Conservation (phyloP, 2,888 invertebrate species). For the Tenodera sinensis region DNA sequence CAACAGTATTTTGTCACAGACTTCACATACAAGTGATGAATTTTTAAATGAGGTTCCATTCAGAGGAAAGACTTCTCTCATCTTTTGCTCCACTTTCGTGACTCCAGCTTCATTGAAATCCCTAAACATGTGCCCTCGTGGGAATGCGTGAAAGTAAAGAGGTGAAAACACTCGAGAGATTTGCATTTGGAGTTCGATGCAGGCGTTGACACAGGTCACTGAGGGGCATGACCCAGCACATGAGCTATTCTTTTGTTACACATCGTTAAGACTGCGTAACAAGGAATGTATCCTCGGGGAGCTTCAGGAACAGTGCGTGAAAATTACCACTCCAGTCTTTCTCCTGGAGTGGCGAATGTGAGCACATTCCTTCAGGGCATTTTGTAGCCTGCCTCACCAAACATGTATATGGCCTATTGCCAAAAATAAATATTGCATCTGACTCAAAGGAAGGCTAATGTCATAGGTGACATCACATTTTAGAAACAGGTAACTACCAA, state of each 20-base stretch:
- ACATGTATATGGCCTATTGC: too few relatives aligned
- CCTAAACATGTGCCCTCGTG: not conserved
- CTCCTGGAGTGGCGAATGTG: not conserved
- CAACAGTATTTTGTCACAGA: too few relatives aligned
- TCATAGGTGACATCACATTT: too few relatives aligned
- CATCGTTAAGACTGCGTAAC: not conserved
- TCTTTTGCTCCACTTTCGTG: not conserved
- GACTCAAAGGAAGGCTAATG: too few relatives aligned
- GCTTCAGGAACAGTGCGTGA: not conserved
- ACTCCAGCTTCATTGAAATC: not conserved
- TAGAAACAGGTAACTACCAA: too few relatives aligned
- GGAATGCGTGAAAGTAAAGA: not conserved
- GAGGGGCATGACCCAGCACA: not conserved
- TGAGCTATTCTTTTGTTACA: not conserved
- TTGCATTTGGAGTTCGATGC: not conserved
- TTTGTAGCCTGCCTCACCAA: too few relatives aligned
- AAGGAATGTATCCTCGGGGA: not conserved
- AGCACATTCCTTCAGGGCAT: not conserved
- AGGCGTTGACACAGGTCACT: not conserved
- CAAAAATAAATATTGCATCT: too few relatives aligned
- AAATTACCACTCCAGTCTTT: not conserved
- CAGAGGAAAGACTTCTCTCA: not conserved
- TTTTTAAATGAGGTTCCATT: too few relatives aligned
- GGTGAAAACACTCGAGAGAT: not conserved
- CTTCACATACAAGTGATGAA: too few relatives aligned